phyloP scores from a whole-genome alignment of 2,113 vertebrate genomes.

The Bufo bufo region DNA sequence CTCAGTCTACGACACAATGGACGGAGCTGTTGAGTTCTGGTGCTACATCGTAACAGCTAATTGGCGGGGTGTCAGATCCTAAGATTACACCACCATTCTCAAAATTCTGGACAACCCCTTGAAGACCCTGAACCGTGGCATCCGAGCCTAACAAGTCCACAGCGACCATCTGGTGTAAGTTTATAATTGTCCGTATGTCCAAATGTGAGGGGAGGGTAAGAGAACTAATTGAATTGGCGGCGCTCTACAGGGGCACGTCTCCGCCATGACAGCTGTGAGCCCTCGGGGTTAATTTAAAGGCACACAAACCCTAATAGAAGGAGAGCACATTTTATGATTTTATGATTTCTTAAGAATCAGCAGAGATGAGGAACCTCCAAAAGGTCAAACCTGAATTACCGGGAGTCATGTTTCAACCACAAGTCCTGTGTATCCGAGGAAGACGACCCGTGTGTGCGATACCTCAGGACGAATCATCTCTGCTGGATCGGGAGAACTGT shows the following conservation, averaged over 20 bases:
- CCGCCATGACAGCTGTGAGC: neutral
- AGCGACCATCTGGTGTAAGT: neutral
- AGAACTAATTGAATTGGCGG: neutral
- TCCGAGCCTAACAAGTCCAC: neutral
- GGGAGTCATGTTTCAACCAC: conserved; percentile 29
- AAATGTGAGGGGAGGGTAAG: neutral
- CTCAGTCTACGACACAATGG: too few relatives aligned
- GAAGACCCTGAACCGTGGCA: too few relatives aligned
- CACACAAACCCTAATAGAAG: neutral
- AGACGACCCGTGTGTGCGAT: neutral
- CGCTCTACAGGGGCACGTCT: neutral
- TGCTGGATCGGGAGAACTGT: neutral
- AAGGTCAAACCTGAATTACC: conserved; percentile 18
- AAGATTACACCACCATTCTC: too few relatives aligned
- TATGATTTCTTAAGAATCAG: neutral
- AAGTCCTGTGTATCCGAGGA: neutral
- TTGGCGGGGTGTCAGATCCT: too few relatives aligned
- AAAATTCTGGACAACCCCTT: too few relatives aligned
- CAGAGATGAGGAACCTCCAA: neutral
- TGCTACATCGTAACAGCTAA: too few relatives aligned
- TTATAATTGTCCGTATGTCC: neutral
- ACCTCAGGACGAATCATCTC: neutral
- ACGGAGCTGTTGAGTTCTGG: too few relatives aligned
- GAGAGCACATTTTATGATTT: neutral
- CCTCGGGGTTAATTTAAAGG: conserved; percentile 4